Evolutionary conservation across 2,113 vertebrate species (phyloP).

Genomic region (Corythornis cristatus): DNA sequence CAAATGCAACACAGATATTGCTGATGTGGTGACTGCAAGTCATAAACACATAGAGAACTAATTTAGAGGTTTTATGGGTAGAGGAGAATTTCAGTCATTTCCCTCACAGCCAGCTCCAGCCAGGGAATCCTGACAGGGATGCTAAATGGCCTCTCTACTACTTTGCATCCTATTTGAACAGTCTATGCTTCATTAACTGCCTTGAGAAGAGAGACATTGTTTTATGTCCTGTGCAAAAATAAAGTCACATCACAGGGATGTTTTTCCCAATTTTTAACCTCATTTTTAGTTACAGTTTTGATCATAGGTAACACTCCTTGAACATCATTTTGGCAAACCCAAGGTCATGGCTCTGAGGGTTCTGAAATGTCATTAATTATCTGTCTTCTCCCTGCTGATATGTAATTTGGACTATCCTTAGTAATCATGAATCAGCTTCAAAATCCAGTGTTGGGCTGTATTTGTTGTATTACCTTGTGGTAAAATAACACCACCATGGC

Average conservation of each 20-base stretch:
- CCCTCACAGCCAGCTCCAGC: neutral
- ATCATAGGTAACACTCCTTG: neutral
- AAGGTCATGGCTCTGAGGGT: neutral
- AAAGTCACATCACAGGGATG: neutral
- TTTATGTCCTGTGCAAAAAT: neutral
- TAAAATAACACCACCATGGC: neutral
- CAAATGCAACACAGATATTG: neutral
- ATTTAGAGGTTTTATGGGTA: neutral
- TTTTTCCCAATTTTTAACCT: neutral
- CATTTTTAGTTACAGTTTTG: neutral
- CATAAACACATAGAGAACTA: neutral
- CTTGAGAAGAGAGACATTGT: neutral
- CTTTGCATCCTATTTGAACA: neutral
- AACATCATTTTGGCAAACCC: neutral
- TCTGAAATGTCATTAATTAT: neutral
- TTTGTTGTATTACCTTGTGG: neutral
- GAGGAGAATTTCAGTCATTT: neutral
- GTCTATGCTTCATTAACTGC: neutral
- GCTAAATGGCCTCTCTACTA: neutral
- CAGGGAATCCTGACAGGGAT: neutral
- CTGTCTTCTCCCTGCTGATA: neutral
- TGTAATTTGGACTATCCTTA: neutral
- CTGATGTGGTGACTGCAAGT: neutral
- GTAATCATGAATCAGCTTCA: neutral
- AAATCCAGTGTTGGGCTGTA: neutral